Evolutionary conservation across 2,797 vertebrate genomes (phyloP).

Genomic region (Lutjanus argentimaculatus): DNA sequence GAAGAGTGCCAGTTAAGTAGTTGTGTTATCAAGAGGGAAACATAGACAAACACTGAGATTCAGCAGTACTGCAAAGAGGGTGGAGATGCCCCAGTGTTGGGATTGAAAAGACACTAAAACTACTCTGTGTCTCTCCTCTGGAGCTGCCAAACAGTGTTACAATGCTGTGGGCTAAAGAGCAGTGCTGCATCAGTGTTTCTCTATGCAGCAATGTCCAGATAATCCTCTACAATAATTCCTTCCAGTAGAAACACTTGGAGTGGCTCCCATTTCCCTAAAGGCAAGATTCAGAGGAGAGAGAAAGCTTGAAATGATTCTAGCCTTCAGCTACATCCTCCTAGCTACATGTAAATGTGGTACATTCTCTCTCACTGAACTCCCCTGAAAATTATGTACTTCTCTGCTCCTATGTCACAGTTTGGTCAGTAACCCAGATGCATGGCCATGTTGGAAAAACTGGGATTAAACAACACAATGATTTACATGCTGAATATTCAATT

Average conservation of each 20-base stretch:
- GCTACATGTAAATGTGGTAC: not conserved
- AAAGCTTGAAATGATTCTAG: not conserved
- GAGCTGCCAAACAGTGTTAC: constrained; percentile 39
- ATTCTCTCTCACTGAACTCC: not conserved
- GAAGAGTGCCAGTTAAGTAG: not conserved
- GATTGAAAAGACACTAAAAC: constrained; percentile 45
- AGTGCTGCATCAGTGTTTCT: constrained; percentile 36
- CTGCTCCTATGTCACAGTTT: no score
- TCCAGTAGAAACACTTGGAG: constrained; percentile 43
- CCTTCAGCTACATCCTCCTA: not conserved
- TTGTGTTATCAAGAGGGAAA: not conserved
- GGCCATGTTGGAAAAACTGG: no score
- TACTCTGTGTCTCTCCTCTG: constrained; percentile 27
- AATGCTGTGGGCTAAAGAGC: constrained; percentile 26
- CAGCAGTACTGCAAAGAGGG: constrained; percentile 15
- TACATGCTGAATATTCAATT: no score
- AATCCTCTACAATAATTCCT: constrained; percentile 38
- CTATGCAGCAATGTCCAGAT: constrained; percentile 34
- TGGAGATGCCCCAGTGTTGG: constrained; percentile 9
- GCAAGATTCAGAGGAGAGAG: constrained; percentile 11
- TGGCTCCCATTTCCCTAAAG: constrained; percentile 24
- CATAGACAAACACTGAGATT: constrained; percentile 22
- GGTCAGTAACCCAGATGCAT: no score
- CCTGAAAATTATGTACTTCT: not conserved
- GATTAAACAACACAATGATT: no score